A percentile compares a stretch with the other conserved stretches of the same genome.
Evolutionary conservation across 2,888 invertebrate genomes (phyloP).

Genomic region (Nipponacmea schrenckii): DNA sequence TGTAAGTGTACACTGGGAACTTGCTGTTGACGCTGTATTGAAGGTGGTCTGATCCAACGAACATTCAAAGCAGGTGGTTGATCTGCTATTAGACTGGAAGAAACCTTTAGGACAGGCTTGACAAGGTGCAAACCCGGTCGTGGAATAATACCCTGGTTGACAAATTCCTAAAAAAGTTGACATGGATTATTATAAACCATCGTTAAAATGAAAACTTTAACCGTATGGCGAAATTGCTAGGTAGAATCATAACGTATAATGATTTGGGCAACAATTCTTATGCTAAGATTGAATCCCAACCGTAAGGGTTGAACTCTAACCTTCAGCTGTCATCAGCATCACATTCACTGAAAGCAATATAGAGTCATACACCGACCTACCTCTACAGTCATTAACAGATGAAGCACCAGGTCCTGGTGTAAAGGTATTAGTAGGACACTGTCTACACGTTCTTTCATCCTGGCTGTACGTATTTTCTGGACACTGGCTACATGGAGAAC

Average conservation of each 20-base stretch:
- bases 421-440: conserved; percentile 36
- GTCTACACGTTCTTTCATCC: conserved; percentile 37
- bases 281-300: too few relatives aligned
- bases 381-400: conserved; percentile 33
- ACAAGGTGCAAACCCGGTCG: conserved; percentile 42
- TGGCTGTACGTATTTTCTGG: conserved; percentile 41
- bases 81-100: conserved; percentile 33
- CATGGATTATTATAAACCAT: not conserved
- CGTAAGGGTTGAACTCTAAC: too few relatives aligned
- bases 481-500: conserved; percentile 47
- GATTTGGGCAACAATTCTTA: too few relatives aligned
- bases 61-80: conserved; percentile 42
- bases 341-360: too few relatives aligned
- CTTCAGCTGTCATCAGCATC: too few relatives aligned
- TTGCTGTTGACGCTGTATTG: conserved; percentile 22
- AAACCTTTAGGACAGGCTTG: conserved; percentile 40
- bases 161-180: conserved; percentile 37
- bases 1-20: conserved; percentile 29
- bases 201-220: too few relatives aligned
- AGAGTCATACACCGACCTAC: conserved; percentile 30
- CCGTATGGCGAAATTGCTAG: too few relatives aligned
- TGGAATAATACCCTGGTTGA: conserved; percentile 39
- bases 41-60: conserved; percentile 31
- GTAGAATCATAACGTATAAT: too few relatives aligned
- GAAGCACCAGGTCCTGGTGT: conserved; percentile 38